These are phyloP conservation scores for Protodeltote pygarga DNA, from an alignment of 2,888 invertebrate genomes.

Conservation along the genomic window DNA sequence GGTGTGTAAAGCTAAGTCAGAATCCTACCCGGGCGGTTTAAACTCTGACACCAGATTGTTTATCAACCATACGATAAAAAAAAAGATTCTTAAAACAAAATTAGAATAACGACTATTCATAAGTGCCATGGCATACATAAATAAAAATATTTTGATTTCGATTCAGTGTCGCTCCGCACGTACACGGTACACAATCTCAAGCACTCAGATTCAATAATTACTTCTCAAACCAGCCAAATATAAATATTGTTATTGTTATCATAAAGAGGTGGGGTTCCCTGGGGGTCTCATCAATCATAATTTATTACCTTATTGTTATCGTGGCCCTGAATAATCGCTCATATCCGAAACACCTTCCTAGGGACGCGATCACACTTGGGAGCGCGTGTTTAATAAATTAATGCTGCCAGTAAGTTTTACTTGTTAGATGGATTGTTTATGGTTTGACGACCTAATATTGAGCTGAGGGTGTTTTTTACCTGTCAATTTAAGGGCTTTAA, in stretches of 20 bases:
- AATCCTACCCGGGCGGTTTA: no score
- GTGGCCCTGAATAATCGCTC: conserved; percentile 81
- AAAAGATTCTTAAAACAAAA: no score
- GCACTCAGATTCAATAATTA: conserved; percentile 19
- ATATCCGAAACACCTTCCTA: conserved; percentile 83
- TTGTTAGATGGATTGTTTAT: conserved; percentile 36
- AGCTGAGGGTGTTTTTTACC: no score
- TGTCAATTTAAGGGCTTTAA: no score
- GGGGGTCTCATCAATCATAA: conserved; percentile 82
- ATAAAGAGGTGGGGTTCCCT: conserved; percentile 66
- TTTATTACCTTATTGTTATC: conserved; percentile 84
- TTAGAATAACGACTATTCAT: no score
- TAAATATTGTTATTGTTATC: conserved; percentile 71
- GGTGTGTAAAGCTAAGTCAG: no score
- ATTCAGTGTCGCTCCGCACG: no score
- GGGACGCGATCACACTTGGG: conserved; percentile 61
- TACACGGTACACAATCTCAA: neutral
- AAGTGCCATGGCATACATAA: neutral
- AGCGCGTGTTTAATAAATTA: conserved; percentile 44
- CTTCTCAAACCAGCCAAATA: conserved; percentile 30
- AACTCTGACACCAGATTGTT: no score
- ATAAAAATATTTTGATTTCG: no score
- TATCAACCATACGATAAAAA: no score
- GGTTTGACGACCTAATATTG: neutral
- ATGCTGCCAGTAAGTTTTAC: conserved; percentile 40